Conservation (phyloP, 2,113 vertebrate genomes). For the Acrocephalus arundinaceus region DNA sequence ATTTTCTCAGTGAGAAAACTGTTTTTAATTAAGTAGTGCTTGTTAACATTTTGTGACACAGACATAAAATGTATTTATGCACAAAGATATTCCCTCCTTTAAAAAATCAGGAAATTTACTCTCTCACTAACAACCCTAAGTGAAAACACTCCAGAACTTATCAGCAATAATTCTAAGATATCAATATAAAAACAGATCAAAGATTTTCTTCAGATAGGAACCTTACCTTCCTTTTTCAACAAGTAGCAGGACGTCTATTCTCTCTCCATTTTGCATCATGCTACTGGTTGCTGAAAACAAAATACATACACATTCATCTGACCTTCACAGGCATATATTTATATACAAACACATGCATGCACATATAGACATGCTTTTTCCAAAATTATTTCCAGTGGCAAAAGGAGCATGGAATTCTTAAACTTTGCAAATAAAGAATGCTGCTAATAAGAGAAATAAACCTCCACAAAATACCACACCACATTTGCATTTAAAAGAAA, state of each 20-base stretch:
- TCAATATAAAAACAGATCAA: not conserved
- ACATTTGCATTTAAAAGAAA: not conserved
- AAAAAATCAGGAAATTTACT: not conserved
- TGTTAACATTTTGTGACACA: slow-evolving; percentile 13
- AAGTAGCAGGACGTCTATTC: slow-evolving; percentile 87
- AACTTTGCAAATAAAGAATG: not conserved
- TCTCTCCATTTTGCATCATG: slow-evolving; percentile 87
- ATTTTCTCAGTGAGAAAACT: slow-evolving; percentile 30
- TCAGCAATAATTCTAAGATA: not conserved
- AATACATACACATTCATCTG: not conserved
- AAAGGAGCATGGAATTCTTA: not conserved
- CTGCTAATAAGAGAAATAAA: not conserved
- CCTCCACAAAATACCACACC: not conserved
- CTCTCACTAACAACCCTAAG: not conserved
- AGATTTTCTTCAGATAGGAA: not conserved
- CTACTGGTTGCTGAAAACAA: slow-evolving; percentile 82
- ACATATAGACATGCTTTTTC: not conserved
- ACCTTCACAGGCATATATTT: not conserved
- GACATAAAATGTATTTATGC: not conserved
- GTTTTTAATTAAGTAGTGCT: slow-evolving; percentile 24
- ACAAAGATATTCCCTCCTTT: slow-evolving; percentile 1
- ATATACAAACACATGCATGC: not conserved
- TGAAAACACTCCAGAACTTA: not conserved
- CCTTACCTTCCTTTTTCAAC: slow-evolving; percentile 92
- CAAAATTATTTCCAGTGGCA: not conserved